Conservation (phyloP, 2,888 invertebrate species). For the Vanessa cardui region DNA sequence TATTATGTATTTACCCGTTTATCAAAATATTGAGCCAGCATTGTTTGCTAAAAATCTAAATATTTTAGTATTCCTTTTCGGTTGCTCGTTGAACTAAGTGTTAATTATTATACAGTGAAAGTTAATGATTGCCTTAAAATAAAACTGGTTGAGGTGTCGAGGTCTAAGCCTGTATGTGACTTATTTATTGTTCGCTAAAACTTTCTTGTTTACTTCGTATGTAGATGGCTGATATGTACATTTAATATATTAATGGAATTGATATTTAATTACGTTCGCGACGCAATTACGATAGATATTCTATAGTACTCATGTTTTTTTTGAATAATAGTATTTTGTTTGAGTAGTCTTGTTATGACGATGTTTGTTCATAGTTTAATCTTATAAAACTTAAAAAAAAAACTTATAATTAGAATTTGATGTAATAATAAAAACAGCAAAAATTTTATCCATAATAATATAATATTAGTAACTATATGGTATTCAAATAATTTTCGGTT, state of each 20-base stretch:
- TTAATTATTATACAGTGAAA: constrained; percentile 32
- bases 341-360: too few relatives aligned
- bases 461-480: too few relatives aligned
- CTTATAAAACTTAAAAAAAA: too few relatives aligned
- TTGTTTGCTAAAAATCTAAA: constrained; percentile 11
- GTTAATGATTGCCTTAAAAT: constrained; percentile 26
- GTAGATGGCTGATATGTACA: constrained; percentile 3
- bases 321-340: background rate
- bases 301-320: too few relatives aligned
- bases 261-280: background rate
- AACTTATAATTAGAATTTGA: too few relatives aligned
- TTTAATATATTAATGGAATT: background rate
- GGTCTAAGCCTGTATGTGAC: constrained; percentile 6
- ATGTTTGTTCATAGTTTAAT: too few relatives aligned
- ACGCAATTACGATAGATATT: too few relatives aligned
- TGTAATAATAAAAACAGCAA: too few relatives aligned
- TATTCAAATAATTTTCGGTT: too few relatives aligned
- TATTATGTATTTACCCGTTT: constrained; percentile 30
- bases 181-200: constrained; percentile 1
- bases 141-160: constrained; percentile 30
- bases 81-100: constrained; percentile 7
- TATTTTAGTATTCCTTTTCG: constrained; percentile 8
- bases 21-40: constrained; percentile 28
- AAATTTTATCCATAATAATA: too few relatives aligned
- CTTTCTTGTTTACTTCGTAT: constrained; percentile 1